These are phyloP conservation scores for Brachionus paranguensis DNA, from an alignment of 1,140 invertebrate genomes.

Conservation along the genomic window DNA sequence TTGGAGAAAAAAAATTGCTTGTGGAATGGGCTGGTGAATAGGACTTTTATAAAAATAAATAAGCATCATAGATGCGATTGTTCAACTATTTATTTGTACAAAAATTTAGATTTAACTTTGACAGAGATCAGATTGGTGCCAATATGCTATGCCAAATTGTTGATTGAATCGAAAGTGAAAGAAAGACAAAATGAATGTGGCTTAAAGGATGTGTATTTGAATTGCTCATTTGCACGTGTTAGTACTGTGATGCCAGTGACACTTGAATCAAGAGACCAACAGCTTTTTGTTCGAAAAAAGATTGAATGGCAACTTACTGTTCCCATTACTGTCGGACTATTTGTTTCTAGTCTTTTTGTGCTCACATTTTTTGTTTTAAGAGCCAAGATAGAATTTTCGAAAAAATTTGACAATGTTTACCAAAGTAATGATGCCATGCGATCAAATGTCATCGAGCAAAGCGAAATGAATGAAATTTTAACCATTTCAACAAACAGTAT, in stretches of 20 bases:
- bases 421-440: not conserved
- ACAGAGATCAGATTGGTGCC: not conserved
- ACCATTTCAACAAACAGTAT: not conserved
- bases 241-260: not conserved
- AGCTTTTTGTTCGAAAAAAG: not conserved
- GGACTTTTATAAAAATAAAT: constrained; percentile 16
- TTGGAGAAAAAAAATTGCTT: not conserved
- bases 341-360: not conserved
- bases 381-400: not conserved
- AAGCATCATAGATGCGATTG: not conserved
- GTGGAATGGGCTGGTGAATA: not conserved
- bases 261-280: not conserved
- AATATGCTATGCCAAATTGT: not conserved
- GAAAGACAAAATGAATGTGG: not conserved
- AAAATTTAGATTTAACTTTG: not conserved
- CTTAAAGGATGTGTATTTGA: not conserved
- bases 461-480: not conserved
- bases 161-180: not conserved
- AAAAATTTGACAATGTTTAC: not conserved
- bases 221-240: not conserved
- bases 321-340: not conserved
- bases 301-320: not conserved
- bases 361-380: not conserved
- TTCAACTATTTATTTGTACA: not conserved
- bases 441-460: not conserved